Evolutionary conservation across 2,888 invertebrate genomes (phyloP).

Genomic region (Oxyteleia sp.): DNA sequence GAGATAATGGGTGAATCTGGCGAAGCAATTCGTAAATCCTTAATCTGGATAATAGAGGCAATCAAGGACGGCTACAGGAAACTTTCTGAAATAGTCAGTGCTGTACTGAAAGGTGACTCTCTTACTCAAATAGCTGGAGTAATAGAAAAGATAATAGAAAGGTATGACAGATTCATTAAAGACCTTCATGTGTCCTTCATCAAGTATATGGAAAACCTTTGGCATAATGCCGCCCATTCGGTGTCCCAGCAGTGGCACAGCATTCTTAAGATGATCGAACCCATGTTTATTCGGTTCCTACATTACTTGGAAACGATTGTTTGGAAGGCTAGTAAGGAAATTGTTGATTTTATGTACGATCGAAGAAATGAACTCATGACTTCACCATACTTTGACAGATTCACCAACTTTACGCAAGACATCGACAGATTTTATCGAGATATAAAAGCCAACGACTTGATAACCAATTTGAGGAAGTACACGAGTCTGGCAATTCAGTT

Average conservation of each 20-base stretch:
- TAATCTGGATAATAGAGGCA: constrained; percentile 92
- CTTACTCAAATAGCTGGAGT: constrained; percentile 91
- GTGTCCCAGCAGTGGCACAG: constrained; percentile 92
- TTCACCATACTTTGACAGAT: constrained; percentile 94
- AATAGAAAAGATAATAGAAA: constrained; percentile 91
- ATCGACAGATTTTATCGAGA: constrained; percentile 93
- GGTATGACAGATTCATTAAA: constrained; percentile 93
- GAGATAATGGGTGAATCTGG: constrained; percentile 95
- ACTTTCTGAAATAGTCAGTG: constrained; percentile 91
- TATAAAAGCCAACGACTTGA: constrained; percentile 92
- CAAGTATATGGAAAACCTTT: constrained; percentile 92
- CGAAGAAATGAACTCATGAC: constrained; percentile 93
- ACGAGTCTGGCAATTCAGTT: constrained; percentile 90
- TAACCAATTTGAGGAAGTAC: constrained; percentile 94
- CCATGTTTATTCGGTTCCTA: constrained; percentile 92
- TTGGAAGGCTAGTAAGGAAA: constrained; percentile 92
- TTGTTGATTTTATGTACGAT: constrained; percentile 94
- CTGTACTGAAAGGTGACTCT: constrained; percentile 92
- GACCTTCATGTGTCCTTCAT: constrained; percentile 92
- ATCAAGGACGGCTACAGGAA: constrained; percentile 92
- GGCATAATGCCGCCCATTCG: constrained; percentile 91
- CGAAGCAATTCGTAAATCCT: constrained; percentile 92
- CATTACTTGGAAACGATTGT: constrained; percentile 93
- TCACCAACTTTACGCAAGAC: constrained; percentile 94
- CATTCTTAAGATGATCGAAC: constrained; percentile 92